Evolutionary conservation across 2,113 vertebrate species (phyloP).

Genomic region (Noctilio leporinus): DNA sequence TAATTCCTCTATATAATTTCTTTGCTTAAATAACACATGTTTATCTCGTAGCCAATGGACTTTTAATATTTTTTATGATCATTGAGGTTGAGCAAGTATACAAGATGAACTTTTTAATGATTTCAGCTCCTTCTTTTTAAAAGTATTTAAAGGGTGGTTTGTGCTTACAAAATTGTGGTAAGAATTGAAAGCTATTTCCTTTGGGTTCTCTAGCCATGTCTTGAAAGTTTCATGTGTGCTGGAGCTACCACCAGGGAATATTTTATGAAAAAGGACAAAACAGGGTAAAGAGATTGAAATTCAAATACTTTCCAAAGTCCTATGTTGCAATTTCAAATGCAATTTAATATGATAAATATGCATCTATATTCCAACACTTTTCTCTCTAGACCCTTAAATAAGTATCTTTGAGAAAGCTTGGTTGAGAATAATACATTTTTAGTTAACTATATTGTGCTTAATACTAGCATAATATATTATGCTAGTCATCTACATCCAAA

Average conservation of each 20-base stretch:
- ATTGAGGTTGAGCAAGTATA: background rate
- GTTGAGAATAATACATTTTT: conserved; percentile 27
- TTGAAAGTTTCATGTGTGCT: background rate
- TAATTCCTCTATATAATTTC: background rate
- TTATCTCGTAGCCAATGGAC: background rate
- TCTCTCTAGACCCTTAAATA: background rate
- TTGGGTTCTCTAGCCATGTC: background rate
- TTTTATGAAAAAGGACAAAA: background rate
- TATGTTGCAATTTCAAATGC: background rate
- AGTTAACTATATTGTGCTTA: conserved; percentile 41
- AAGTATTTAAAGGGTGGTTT: background rate
- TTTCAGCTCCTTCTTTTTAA: background rate
- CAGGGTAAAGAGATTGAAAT: conserved; percentile 6
- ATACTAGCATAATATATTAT: no score
- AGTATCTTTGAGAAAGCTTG: background rate
- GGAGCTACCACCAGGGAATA: background rate
- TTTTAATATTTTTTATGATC: background rate
- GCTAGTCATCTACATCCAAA: conserved; percentile 47
- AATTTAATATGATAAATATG: background rate
- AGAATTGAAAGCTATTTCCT: background rate
- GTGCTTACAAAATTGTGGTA: background rate
- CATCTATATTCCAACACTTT: background rate
- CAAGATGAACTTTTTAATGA: background rate
- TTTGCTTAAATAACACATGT: background rate
- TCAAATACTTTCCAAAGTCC: background rate